Base-by-base conservation (phyloP, 2,797 vertebrate genomes). In the Simalia tracyae region DNA sequence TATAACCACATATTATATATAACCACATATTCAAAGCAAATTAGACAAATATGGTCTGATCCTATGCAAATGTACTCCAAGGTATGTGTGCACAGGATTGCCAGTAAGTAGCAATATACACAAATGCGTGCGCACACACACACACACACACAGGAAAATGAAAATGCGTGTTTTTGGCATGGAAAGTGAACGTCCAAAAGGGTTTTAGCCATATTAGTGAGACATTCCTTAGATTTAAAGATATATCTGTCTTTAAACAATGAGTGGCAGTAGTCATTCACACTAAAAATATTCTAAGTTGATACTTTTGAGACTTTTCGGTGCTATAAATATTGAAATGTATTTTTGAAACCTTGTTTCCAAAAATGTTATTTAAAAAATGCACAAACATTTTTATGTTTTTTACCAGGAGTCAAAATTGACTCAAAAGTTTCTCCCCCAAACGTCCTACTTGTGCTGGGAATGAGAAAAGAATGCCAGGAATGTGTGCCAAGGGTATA, bases 291-390 rank as follows among this genome's bases (percentile, higher is more conserved):
- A 42, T 91, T 84, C 72, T 88, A 95, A 90, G 89, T 56, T 96
- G 94, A 92, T 63, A 63, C 72, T 91, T 95, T 86, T 84, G 88
- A 94, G 90, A 94, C 90, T 94, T 92, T 95, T 94, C 91, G 24
- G 19, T 60, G 26, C 91, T 96, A 93, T 95, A 95, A 95, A 93
- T 93, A 94, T 89, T n/a, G 14, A 22, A 46, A 94, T 92, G 17
- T 61, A 87, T 91, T 81, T 81, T 57, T 81, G 61, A 90, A 90
- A 64, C 36, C 86, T 88, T n/a, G 3, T 61, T 57, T 54, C 68
- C 81, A 63, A 81, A 81, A 46, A 88, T 68, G 66, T 60, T 66
- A 68, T 86, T 87, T 72, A 36, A 24, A 68, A 56, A 42, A 42
- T 42, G 42, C 42, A 42, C 42, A 42, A 3, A 42, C 42, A 42